These are phyloP conservation scores for Parnassius smintheus DNA, from an alignment of 2,888 invertebrate species.

Conservation along the genomic window DNA sequence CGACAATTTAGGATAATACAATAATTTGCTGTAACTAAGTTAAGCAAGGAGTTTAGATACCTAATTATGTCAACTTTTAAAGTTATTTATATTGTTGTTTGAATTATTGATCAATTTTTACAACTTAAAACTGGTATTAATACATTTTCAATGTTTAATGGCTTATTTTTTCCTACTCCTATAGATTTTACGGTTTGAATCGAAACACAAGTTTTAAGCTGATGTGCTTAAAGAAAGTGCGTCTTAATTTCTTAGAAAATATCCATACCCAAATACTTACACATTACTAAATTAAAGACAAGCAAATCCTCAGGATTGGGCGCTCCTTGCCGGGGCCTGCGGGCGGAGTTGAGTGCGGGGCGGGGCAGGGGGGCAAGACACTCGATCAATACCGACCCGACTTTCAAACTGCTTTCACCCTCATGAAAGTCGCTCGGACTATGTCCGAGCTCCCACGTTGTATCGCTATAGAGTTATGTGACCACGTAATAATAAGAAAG, in stretches of 20 bases:
- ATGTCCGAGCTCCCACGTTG: conserved; percentile 57
- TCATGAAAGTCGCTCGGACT: conserved; percentile 79
- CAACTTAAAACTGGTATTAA: no score
- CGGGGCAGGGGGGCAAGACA: conserved; percentile 65
- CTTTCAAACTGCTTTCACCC: conserved; percentile 82
- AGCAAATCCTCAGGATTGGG: conserved; percentile 65
- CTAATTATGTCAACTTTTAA: no score
- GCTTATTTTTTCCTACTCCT: no score
- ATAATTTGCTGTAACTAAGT: no score
- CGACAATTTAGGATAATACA: no score
- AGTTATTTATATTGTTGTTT: no score
- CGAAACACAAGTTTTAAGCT: no score
- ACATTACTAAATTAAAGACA: conserved; percentile 49
- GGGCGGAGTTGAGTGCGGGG: conserved; percentile 42
- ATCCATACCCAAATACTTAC: conserved; percentile 9
- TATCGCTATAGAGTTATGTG: conserved; percentile 49
- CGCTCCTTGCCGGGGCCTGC: conserved; percentile 52
- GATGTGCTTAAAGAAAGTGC: no score
- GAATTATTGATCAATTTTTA: no score
- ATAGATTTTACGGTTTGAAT: no score
- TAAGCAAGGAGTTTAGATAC: no score
- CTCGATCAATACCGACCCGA: conserved; percentile 81
- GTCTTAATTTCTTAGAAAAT: conserved; percentile 23
- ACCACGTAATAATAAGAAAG: conserved; percentile 29
- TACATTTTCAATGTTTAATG: no score